A percentile compares a stretch with the other conserved stretches of the same genome.
Evolutionary conservation across 2,797 vertebrate species (phyloP).

Genomic region (Characodon lateralis): DNA sequence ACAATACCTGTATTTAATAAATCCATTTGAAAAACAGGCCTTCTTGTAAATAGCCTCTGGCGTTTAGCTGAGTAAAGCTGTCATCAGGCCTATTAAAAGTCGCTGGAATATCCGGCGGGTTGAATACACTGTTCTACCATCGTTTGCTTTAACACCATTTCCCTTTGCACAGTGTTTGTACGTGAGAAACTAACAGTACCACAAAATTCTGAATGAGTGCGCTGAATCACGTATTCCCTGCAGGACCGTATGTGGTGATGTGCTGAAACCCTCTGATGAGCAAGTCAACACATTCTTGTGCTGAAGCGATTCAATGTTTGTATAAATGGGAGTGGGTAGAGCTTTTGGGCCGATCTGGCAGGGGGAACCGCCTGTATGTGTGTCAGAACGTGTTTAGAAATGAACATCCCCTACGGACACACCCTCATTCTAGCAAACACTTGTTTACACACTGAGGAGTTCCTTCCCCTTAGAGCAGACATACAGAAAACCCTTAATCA

Average conservation of each 20-base stretch:
- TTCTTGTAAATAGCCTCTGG: conserved; percentile 77
- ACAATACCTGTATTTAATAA: conserved; percentile 67
- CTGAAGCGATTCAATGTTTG: conserved; percentile 52
- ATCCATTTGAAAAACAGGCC: conserved; percentile 8
- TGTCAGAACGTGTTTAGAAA: conserved; percentile 66
- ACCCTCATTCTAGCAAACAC: conserved; percentile 57
- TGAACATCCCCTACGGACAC: conserved; percentile 67
- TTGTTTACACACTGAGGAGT: conserved; percentile 57
- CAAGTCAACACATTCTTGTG: conserved; percentile 45
- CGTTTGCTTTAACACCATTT: conserved; percentile 52
- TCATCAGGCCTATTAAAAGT: conserved; percentile 74
- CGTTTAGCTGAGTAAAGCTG: conserved; percentile 76
- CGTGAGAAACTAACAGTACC: conserved; percentile 18
- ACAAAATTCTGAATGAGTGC: conserved; percentile 28
- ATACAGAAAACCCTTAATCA: conserved; percentile 57
- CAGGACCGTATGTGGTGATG: conserved; percentile 36
- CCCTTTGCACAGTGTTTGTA: conserved; percentile 44
- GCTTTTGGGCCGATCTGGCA: conserved; percentile 37
- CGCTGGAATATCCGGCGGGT: conserved; percentile 59
- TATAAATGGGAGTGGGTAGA: conserved; percentile 43
- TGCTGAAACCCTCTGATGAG: conserved; percentile 24
- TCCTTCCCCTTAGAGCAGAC: conserved; percentile 54
- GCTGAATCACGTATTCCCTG: conserved; percentile 50
- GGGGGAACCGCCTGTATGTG: conserved; percentile 16
- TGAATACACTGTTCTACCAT: conserved; percentile 43